Conservation (phyloP, 1,140 invertebrate genomes). For the Monomorium pharaonis region DNA sequence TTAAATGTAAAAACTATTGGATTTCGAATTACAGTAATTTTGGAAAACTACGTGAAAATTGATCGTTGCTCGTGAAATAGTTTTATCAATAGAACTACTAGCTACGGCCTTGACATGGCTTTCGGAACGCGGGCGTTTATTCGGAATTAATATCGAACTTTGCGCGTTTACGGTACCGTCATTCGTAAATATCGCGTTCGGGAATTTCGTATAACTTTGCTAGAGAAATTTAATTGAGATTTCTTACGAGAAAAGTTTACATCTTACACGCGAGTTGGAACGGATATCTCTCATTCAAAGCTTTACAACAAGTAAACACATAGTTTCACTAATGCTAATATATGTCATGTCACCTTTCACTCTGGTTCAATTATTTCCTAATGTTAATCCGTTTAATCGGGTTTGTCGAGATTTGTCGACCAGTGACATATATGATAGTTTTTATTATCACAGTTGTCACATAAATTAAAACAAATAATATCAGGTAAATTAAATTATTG, state of each 20-base stretch:
- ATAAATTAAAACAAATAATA: not conserved
- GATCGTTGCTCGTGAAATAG: not conserved
- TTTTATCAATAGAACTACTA: not conserved
- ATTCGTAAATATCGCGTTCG: not conserved
- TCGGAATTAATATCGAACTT: slow-evolving; percentile 23
- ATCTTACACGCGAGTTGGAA: not conserved
- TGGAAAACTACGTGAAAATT: not conserved
- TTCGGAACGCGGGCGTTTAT: not conserved
- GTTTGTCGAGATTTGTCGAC: not conserved
- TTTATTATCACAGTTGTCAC: not conserved
- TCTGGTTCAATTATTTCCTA: not conserved
- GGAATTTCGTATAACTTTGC: slow-evolving; percentile 8
- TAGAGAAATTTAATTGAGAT: not conserved
- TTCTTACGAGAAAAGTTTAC: not conserved
- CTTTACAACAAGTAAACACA: not conserved
- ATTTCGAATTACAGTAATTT: not conserved
- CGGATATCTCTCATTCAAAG: slow-evolving; percentile 2
- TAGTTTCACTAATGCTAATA: not conserved
- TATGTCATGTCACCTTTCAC: not conserved
- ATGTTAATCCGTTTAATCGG: not conserved
- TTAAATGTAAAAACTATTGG: not conserved
- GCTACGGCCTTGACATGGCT: slow-evolving; percentile 15
- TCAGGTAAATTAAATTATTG: not conserved
- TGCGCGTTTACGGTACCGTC: not conserved
- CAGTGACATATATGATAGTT: not conserved